phyloP scores from a whole-genome alignment of 2,113 vertebrate species.

The Phalacrocorax aristotelis region DNA sequence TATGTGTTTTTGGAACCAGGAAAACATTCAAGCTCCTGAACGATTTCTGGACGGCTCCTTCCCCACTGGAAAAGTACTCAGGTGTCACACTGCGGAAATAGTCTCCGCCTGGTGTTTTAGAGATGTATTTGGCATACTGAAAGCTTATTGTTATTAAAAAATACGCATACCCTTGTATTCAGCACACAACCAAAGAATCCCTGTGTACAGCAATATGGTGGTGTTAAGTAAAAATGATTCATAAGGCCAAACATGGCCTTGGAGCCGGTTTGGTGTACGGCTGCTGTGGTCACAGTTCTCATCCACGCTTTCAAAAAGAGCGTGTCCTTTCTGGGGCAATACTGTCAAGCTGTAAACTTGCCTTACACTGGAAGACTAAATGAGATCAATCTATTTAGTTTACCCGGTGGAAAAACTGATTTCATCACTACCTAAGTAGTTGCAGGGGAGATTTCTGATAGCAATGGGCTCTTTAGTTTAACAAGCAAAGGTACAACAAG shows the following conservation, averaged over 20 bases:
- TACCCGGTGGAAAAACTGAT: background rate
- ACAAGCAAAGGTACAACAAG: background rate
- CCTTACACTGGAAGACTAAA: background rate
- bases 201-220: background rate
- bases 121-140: background rate
- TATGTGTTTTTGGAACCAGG: accelerated
- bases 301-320: accelerated
- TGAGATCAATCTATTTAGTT: background rate
- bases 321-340: background rate
- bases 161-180: background rate
- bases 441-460: background rate
- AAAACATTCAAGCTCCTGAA: background rate
- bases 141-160: background rate
- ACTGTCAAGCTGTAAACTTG: background rate
- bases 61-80: accelerated
- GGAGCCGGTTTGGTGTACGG: background rate
- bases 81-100: too few species aligned
- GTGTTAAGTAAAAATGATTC: background rate
- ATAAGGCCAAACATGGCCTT: background rate
- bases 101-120: background rate
- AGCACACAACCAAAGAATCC: background rate
- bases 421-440: background rate
- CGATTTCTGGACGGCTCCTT: background rate
- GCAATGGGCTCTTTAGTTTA: background rate
- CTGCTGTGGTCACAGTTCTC: background rate